A percentile compares a stretch with the other conserved stretches of the same genome.
These are phyloP conservation scores for Vanessa atalanta DNA, from an alignment of 1,140 invertebrate species.

Conservation along the genomic window DNA sequence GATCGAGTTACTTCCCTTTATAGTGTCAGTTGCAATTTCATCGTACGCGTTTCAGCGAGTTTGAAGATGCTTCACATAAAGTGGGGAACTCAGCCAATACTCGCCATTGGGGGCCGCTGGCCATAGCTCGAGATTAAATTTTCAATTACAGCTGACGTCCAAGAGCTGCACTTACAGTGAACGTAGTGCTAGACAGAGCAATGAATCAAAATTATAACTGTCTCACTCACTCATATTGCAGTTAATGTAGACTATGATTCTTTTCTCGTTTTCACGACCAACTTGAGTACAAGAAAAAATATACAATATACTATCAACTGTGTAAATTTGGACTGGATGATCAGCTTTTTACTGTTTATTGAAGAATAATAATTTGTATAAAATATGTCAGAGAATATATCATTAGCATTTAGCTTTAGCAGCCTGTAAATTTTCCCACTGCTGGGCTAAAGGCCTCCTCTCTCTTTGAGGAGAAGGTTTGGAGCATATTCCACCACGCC, in stretches of 20 bases:
- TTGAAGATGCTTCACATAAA: conserved; percentile 12
- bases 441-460: too few relatives aligned
- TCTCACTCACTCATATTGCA: neutral
- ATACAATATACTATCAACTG: neutral
- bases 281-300: neutral
- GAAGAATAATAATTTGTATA: neutral
- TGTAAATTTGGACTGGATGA: conserved; percentile 2
- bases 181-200: neutral
- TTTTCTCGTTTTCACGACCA: neutral
- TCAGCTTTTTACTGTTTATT: neutral
- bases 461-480: too few relatives aligned
- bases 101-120: conserved; percentile 10
- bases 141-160: conserved; percentile 40
- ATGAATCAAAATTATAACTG: neutral
- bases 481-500: too few relatives aligned
- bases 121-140: conserved; percentile 41
- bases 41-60: conserved; percentile 5
- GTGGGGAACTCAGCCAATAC: conserved; percentile 24
- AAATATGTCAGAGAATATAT: too few relatives aligned
- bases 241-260: neutral
- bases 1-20: neutral
- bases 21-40: neutral
- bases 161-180: neutral
- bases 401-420: too few relatives aligned
- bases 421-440: too few relatives aligned